Percentiles rank a stretch among this genome's conserved stretches.
Conservation (phyloP, 2,888 invertebrate species). For the Pheosia tremula region DNA sequence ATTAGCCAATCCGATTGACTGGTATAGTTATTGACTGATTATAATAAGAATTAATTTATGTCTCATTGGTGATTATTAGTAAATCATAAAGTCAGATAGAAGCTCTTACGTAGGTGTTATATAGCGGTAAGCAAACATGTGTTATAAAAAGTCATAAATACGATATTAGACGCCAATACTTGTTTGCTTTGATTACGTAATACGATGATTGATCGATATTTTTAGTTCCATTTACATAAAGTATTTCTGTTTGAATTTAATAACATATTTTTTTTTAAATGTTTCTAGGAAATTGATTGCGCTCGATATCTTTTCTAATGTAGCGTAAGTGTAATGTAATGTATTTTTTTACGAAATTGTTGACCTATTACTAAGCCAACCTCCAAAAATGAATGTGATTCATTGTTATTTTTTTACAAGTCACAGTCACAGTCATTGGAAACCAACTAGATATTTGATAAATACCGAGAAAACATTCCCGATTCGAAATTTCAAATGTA, state of each 20-base stretch:
- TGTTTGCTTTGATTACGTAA: constrained; percentile 40
- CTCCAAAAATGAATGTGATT: constrained; percentile 38
- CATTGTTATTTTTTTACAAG: constrained; percentile 43
- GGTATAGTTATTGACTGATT: constrained; percentile 2
- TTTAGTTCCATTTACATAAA: constrained; percentile 23
- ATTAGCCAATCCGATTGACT: constrained; percentile 3
- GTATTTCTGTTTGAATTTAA: constrained; percentile 21
- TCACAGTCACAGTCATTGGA: constrained; percentile 50
- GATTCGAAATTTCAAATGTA: constrained; percentile 37
- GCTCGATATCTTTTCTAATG: neutral
- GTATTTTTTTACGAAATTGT: constrained; percentile 11
- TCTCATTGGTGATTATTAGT: constrained; percentile 29
- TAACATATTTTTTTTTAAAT: constrained; percentile 9
- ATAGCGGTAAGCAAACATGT: constrained; percentile 36
- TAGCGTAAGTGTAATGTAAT: neutral
- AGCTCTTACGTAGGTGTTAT: constrained; percentile 8
- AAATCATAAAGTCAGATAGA: constrained; percentile 26
- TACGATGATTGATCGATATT: constrained; percentile 39
- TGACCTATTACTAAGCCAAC: constrained; percentile 22
- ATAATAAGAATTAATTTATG: constrained; percentile 8
- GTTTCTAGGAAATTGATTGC: constrained; percentile 3
- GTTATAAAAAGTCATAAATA: constrained; percentile 37
- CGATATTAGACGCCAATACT: constrained; percentile 37
- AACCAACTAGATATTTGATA: constrained; percentile 69
- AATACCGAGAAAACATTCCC: constrained; percentile 51